Percentiles rank a stretch among this genome's conserved stretches.
These are phyloP conservation scores for Aradophagus sp. DNA, from an alignment of 1,140 invertebrate species.

Conservation along the genomic window DNA sequence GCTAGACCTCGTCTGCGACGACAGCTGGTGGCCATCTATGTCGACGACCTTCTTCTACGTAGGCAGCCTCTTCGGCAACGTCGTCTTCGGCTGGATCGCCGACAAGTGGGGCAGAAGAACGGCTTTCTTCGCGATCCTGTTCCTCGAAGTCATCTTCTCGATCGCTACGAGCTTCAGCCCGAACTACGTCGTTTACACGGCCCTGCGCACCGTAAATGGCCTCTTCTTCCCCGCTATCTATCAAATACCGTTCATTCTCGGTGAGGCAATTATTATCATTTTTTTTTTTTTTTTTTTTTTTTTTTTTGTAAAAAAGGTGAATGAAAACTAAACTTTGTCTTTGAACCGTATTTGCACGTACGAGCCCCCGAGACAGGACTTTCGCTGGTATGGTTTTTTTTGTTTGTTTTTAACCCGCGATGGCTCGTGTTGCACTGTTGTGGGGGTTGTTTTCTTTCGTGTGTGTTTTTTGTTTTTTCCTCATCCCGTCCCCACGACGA, in stretches of 20 bases:
- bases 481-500: no score
- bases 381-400: no score
- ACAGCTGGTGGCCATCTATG: slow-evolving; percentile 79
- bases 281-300: slow-evolving; percentile 1
- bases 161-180: slow-evolving; percentile 82
- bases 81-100: slow-evolving; percentile 82
- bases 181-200: slow-evolving; percentile 80
- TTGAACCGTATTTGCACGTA: no score
- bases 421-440: no score
- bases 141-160: slow-evolving; percentile 80
- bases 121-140: slow-evolving; percentile 81
- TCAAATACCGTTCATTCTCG: slow-evolving; percentile 82
- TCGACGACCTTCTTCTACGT: slow-evolving; percentile 82
- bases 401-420: no score
- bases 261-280: slow-evolving; percentile 57
- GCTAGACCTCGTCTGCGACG: slow-evolving; percentile 82
- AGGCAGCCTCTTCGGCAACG: slow-evolving; percentile 81
- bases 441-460: no score
- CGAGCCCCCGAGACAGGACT: no score
- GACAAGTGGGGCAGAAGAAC: slow-evolving; percentile 83
- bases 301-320: no score
- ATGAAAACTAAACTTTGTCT: no score
- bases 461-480: no score
- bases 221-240: slow-evolving; percentile 84
- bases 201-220: slow-evolving; percentile 79